Evolutionary conservation across 2,797 vertebrate genomes (phyloP).

Genomic region (Tokudaia muenninki): DNA sequence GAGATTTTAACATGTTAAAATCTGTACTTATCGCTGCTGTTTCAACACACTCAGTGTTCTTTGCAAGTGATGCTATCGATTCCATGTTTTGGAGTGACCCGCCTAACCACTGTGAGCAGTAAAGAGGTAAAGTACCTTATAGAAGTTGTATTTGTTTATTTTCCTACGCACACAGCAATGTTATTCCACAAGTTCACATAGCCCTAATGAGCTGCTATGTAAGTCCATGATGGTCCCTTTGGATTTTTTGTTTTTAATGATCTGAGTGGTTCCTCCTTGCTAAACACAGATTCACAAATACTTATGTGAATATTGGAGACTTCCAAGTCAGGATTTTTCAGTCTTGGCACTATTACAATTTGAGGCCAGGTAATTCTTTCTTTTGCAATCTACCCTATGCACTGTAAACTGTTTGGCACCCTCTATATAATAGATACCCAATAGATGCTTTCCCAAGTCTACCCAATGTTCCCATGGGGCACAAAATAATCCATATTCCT

Average conservation of each 20-base stretch:
- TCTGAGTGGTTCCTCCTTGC: background rate
- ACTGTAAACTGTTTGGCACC: background rate
- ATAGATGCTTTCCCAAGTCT: background rate
- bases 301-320: background rate
- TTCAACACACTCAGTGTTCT: background rate
- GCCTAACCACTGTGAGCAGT: background rate
- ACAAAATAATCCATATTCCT: conserved; percentile 2
- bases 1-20: background rate
- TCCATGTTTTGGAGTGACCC: background rate
- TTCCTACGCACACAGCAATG: background rate
- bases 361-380: background rate
- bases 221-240: background rate
- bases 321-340: background rate
- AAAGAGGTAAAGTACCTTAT: background rate
- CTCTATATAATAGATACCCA: background rate
- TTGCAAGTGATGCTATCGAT: background rate
- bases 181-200: background rate
- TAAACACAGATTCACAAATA: background rate
- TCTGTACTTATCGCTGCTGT: background rate
- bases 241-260: background rate
- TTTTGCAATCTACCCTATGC: too few species aligned
- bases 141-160: background rate
- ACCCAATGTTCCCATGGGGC: background rate
- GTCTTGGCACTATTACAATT: background rate
- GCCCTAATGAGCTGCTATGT: background rate